Conservation (phyloP, 2,888 invertebrate genomes). For the Machimus atricapillus region DNA sequence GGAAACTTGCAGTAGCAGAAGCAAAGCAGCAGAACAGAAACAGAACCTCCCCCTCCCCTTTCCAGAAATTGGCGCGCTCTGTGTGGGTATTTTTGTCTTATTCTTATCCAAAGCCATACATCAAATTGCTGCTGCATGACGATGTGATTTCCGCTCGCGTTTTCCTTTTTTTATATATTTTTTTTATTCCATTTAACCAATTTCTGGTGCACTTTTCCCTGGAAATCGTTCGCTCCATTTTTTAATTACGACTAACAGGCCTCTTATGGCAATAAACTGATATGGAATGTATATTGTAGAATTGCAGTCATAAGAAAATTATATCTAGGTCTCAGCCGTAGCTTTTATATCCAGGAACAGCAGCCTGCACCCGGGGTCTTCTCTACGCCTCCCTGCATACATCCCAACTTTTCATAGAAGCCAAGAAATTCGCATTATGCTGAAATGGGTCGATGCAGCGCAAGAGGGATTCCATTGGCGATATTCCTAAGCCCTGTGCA, state of each 20-base stretch:
- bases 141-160: neutral
- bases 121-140: constrained; percentile 1
- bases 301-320: neutral
- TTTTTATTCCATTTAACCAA: neutral
- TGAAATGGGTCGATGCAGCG: neutral
- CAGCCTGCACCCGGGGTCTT: neutral
- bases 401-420: neutral
- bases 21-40: neutral
- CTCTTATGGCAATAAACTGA: neutral
- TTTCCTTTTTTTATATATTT: neutral
- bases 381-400: neutral
- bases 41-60: neutral
- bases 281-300: neutral
- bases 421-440: neutral
- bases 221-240: neutral
- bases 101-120: constrained; percentile 4
- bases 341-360: neutral
- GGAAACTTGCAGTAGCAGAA: neutral
- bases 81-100: neutral
- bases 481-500: neutral
- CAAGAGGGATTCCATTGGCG: neutral
- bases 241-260: neutral
- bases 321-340: neutral
- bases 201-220: neutral
- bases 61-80: neutral